Evolutionary conservation across 2,113 vertebrate species (phyloP), one percentile per base, ranked within the genome.

Genomic region (Lasiurus cinereus): DNA sequence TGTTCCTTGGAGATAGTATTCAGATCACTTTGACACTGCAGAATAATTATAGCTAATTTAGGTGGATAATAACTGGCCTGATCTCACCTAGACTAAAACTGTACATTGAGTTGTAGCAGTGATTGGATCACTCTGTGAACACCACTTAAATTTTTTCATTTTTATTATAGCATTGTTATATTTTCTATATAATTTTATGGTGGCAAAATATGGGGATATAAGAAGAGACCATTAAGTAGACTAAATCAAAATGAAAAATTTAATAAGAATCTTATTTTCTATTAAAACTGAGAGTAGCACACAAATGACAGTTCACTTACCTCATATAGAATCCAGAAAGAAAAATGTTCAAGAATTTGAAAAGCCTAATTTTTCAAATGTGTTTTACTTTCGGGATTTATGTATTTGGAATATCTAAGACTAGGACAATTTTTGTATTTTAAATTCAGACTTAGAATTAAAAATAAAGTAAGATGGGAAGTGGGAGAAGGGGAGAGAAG

Each of bases 361-460:
- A 94, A 94, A 74, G 67, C 8, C 8, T 88, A 50, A 86, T 76
- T 93, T 84, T 92, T 39, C 1, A 69, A 67, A 87, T 83, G 22
- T 70, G 13, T 31, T 90, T 92, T 29, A 56, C 27, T 83, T 96
- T 94, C 27, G 6, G 88, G 70, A 67, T 90, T 91, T 88, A 91
- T n/a, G 29, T 3, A 94, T 78, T 91, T 89, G 82, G 48, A 94
- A 21, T 31, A 72, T 74, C 39, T 33, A n/a, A 95, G 31, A 87
- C 18, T 18, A 92, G 33, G 8, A 50, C 4, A 29, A 56, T 87
- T 88, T 91, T 90, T 43, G 5, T 15, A 36, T 69, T 86, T 94
- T 69, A 67, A 88, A 85, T 80, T 96, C 43, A 93, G 83, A 90
- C 80, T 91, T 88, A 83, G 10, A 94, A 82, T 93, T 70, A 80